Percentiles rank a stretch among this genome's conserved stretches.
Evolutionary conservation across 2,113 vertebrate genomes (phyloP).

Genomic region (Jaculus jaculus): DNA sequence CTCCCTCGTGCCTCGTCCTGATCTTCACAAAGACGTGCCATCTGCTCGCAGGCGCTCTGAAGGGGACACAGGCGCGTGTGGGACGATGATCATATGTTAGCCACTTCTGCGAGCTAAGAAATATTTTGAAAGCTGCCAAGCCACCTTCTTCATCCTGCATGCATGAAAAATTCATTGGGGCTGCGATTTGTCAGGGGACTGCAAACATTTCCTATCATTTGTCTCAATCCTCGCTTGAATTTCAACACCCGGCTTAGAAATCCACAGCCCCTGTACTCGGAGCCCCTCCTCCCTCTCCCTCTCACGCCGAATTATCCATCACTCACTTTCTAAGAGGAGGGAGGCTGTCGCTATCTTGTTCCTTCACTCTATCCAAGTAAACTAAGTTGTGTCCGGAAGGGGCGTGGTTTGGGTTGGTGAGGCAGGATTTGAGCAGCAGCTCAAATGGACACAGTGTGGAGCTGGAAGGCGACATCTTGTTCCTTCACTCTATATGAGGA

Average conservation of each 20-base stretch:
- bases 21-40: conserved; percentile 64
- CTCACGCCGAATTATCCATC: not conserved
- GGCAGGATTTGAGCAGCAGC: not conserved
- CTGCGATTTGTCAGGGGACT: not conserved
- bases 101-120: conserved; percentile 69
- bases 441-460: not conserved
- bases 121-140: conserved; percentile 66
- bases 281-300: not conserved
- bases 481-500: too few species aligned
- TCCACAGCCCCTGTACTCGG: not conserved
- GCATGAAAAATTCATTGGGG: not conserved
- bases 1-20: conserved; percentile 63
- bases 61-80: conserved; percentile 39
- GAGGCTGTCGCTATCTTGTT: not conserved
- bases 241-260: not conserved
- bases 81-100: conserved; percentile 73
- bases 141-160: conserved; percentile 38
- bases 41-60: conserved; percentile 75
- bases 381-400: rapidly evolving
- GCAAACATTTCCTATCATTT: not conserved
- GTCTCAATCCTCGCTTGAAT: not conserved
- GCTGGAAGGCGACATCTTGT: not conserved
- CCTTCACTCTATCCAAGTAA: rapidly evolving
- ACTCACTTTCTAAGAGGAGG: not conserved
- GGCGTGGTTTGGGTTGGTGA: not conserved